These are phyloP conservation scores for Setipinna tenuifilis DNA, from an alignment of 2,797 vertebrate genomes.

Conservation along the genomic window DNA sequence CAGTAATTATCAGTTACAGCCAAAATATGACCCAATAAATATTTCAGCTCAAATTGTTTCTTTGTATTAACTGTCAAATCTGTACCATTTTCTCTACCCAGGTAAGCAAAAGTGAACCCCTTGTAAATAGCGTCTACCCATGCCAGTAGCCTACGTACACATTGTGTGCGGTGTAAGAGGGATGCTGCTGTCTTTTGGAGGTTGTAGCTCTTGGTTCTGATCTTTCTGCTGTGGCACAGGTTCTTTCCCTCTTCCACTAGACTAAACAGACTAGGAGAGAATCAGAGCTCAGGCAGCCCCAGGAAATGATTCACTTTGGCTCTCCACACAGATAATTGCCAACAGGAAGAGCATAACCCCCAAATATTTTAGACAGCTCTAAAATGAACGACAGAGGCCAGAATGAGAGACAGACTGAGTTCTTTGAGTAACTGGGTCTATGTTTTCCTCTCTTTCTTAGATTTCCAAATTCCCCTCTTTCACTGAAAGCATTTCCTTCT, in stretches of 20 bases:
- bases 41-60: background rate
- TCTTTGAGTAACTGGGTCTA: background rate
- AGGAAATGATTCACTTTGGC: conserved; percentile 69
- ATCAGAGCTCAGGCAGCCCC: conserved; percentile 64
- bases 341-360: conserved; percentile 58
- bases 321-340: conserved; percentile 61
- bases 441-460: background rate
- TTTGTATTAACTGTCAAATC: background rate
- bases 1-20: background rate
- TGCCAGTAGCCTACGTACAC: background rate
- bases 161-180: background rate
- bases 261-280: conserved; percentile 68
- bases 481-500: background rate
- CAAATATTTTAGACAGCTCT: conserved; percentile 42
- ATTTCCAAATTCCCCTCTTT: background rate
- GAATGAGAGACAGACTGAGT: conserved; percentile 20
- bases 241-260: conserved; percentile 66
- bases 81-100: background rate
- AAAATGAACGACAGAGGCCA: conserved; percentile 51
- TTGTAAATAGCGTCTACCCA: background rate
- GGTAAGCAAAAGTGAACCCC: background rate
- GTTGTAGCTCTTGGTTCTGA: conserved; percentile 28
- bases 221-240: conserved; percentile 60
- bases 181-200: conserved; percentile 6
- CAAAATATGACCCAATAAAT: background rate